Evolutionary conservation across 92 coral and sea anemone species (phyloP), one percentile per base, ranked within the genome.

Genomic region (Epizoanthus rinbou): DNA sequence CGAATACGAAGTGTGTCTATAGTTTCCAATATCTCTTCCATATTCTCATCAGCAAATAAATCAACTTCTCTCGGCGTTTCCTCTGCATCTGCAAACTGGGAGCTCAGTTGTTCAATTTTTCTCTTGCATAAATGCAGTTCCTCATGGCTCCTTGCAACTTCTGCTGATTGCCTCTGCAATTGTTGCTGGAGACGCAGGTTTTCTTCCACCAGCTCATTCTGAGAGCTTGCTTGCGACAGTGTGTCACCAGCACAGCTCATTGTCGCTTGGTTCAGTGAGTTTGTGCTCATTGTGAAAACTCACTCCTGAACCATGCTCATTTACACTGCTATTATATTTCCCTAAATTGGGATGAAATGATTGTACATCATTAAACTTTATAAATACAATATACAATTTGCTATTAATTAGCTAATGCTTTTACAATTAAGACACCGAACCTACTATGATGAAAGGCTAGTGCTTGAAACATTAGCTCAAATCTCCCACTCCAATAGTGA

Each of bases 1-100:
- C 87, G 88, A 41, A 92, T 87, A 64, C 92, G 86, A 68, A 94
- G 85, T 80, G 92, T 88, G 41, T 95, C 98, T 39, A 93, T 80
- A 4, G 98, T 88, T 57, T 97, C 99, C 37, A 97, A 86, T 35
- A 97, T 88, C 15, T 97, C 99, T 68, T 97, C 99, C 45, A 97
- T 85, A 71, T 95, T 94, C 63, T 97, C 99, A 72, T 97, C 99
- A 0, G 93, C 91, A 71, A 97, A 89, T 21, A 97, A 75, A 85
- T 94, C 98, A 11, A 97, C 93, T 60, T 94, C 99, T 57, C 99
- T 85, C 0, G 99, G 99, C 3, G 89, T 87, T 16, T 89, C 95
- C 13, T 87, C 91, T 17, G 82, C 82, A 78, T 78, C 82, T 18
- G 82, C 82, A 60, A 78, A 78, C 71, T 78, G 82, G 15, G 82